These are phyloP conservation scores for Dufourea novaeangliae DNA, from an alignment of 1,140 invertebrate genomes.

Conservation along the genomic window DNA sequence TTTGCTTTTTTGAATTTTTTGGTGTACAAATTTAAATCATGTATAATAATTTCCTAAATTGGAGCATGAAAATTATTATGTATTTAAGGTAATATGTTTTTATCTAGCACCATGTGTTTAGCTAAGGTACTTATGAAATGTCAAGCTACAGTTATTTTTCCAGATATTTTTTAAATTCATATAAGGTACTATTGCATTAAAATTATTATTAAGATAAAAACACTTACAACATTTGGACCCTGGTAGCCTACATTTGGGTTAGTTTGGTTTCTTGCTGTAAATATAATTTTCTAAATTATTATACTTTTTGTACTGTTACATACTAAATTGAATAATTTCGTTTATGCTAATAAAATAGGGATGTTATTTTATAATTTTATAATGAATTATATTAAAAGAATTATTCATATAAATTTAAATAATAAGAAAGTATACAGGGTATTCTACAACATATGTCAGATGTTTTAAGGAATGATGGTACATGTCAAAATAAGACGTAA, in stretches of 20 bases:
- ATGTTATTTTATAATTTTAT: too few relatives aligned
- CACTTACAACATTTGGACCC: conserved; percentile 60
- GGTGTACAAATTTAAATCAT: not conserved
- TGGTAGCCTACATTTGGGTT: conserved; percentile 38
- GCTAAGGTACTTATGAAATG: not conserved
- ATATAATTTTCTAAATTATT: conserved; percentile 28
- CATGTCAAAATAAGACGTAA: too few relatives aligned
- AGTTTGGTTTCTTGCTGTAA: conserved; percentile 52
- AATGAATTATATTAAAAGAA: not conserved
- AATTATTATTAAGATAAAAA: conserved; percentile 6
- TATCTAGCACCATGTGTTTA: not conserved
- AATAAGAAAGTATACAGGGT: too few relatives aligned
- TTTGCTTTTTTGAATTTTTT: not conserved
- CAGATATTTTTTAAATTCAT: conserved; percentile 7
- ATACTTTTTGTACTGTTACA: not conserved
- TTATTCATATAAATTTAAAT: too few relatives aligned
- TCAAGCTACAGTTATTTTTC: not conserved
- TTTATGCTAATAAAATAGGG: not conserved
- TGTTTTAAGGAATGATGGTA: too few relatives aligned
- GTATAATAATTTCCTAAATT: conserved; percentile 12
- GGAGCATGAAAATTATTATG: not conserved
- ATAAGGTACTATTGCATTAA: not conserved
- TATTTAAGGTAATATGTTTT: not conserved
- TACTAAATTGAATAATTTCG: not conserved
- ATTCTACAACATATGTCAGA: too few relatives aligned